These are phyloP conservation scores for Echinops telfairi DNA, from an alignment of 2,113 vertebrate genomes.

Conservation along the genomic window DNA sequence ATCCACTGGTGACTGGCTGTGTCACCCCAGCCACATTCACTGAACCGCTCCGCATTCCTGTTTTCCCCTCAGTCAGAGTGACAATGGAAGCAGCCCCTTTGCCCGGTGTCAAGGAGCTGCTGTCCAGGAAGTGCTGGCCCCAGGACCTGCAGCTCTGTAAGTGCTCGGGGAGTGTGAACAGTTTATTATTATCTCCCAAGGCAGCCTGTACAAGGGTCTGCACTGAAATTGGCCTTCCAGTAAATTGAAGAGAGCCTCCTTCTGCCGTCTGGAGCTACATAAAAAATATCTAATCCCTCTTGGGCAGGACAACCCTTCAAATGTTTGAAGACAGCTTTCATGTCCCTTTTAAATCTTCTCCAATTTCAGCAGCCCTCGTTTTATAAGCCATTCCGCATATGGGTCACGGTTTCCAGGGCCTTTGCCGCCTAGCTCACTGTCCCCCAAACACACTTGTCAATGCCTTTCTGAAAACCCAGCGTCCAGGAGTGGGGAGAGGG, in stretches of 20 bases:
- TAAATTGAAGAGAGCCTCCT: slow-evolving; percentile 12
- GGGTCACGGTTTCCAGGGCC: not conserved
- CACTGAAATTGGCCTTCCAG: slow-evolving; percentile 53
- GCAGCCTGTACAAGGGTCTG: slow-evolving; percentile 31
- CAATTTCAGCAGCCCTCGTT: not conserved
- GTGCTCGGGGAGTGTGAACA: not conserved
- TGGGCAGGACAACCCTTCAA: not conserved
- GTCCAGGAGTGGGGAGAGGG: not conserved
- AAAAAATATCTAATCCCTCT: slow-evolving; percentile 16
- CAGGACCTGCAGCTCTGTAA: not conserved
- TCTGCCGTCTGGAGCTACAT: not conserved
- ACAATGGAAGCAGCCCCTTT: slow-evolving; percentile 29
- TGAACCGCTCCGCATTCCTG: not conserved
- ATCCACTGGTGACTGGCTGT: not conserved
- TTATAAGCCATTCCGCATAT: not conserved
- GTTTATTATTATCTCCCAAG: slow-evolving; percentile 58
- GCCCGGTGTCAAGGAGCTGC: not conserved
- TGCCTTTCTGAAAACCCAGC: slow-evolving; percentile 53
- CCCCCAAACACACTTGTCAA: slow-evolving; percentile 1
- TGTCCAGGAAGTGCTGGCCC: not conserved
- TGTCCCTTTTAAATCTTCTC: slow-evolving; percentile 27
- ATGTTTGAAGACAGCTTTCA: slow-evolving; percentile 45
- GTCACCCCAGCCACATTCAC: not conserved
- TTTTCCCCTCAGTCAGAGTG: slow-evolving; percentile 51
- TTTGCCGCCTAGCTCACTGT: slow-evolving; percentile 55